A percentile compares a stretch with the other conserved stretches of the same genome.
Evolutionary conservation across 2,113 vertebrate species (phyloP).

Genomic region (Myxocyprinus asiaticus): DNA sequence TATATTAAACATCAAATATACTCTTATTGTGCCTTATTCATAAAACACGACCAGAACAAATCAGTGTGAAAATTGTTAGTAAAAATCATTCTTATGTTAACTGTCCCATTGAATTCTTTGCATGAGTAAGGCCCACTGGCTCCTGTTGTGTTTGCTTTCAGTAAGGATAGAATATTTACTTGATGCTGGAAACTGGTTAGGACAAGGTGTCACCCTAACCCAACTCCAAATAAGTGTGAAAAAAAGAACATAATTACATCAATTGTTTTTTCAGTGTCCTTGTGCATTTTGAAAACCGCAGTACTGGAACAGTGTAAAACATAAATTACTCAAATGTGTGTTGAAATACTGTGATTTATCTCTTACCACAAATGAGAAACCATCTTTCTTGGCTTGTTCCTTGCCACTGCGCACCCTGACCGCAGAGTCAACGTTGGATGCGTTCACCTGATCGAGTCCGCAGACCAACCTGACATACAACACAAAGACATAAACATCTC

Average conservation of each 20-base stretch:
- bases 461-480: slow-evolving; percentile 55
- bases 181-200: no score
- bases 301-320: background rate
- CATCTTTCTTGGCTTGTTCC: slow-evolving; percentile 71
- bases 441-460: slow-evolving; percentile 70
- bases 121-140: no score
- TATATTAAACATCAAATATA: no score
- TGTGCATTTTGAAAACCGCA: background rate
- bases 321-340: background rate
- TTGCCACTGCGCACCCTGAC: slow-evolving; percentile 82
- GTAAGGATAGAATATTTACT: no score
- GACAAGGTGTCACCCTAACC: no score
- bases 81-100: no score
- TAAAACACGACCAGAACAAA: no score
- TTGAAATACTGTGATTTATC: background rate
- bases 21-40: no score
- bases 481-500: slow-evolving; percentile 48
- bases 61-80: no score
- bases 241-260: background rate
- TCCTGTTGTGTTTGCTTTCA: no score
- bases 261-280: background rate
- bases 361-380: slow-evolving; percentile 92
- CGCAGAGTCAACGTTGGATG: slow-evolving; percentile 74
- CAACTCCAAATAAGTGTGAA: slow-evolving; percentile 7
- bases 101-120: no score